These are phyloP conservation scores for Heliangelus exortis DNA, from an alignment of 2,797 vertebrate species.

Conservation along the genomic window DNA sequence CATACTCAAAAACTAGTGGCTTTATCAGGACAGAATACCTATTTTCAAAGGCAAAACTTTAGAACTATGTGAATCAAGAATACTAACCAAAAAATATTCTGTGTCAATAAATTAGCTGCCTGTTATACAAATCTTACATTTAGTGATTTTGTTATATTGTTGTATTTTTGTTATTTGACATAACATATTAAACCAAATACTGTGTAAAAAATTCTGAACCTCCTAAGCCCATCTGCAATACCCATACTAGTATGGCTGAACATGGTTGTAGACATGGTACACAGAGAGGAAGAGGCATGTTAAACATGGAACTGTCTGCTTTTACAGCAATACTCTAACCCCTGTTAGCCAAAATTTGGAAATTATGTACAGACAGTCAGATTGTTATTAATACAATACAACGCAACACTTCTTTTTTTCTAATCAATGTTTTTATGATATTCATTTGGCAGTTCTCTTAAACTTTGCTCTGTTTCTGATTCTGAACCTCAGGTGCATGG, in stretches of 20 bases:
- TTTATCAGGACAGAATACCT: neutral
- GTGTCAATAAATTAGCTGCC: neutral
- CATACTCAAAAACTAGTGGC: neutral
- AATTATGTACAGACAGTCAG: neutral
- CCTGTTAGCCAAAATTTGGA: neutral
- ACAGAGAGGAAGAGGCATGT: neutral
- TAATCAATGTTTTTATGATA: slow-evolving; percentile 40
- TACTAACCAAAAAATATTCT: neutral
- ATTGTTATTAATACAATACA: slow-evolving; percentile 20
- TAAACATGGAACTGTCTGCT: slow-evolving; percentile 25
- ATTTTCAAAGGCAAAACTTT: neutral
- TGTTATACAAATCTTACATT: neutral
- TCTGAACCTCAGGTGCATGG: slow-evolving; percentile 57
- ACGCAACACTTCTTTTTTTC: slow-evolving; percentile 40
- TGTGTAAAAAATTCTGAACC: neutral
- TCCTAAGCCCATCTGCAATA: neutral
- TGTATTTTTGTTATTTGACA: slow-evolving; percentile 24
- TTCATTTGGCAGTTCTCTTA: slow-evolving; percentile 25
- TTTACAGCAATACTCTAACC: slow-evolving; percentile 21
- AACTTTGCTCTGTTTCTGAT: slow-evolving; percentile 56
- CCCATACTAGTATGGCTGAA: neutral
- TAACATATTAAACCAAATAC: neutral
- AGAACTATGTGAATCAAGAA: neutral
- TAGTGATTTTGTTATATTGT: neutral
- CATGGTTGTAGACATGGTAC: neutral